Conservation (phyloP, 2,113 vertebrate species). For the Paradisaea rubra region DNA sequence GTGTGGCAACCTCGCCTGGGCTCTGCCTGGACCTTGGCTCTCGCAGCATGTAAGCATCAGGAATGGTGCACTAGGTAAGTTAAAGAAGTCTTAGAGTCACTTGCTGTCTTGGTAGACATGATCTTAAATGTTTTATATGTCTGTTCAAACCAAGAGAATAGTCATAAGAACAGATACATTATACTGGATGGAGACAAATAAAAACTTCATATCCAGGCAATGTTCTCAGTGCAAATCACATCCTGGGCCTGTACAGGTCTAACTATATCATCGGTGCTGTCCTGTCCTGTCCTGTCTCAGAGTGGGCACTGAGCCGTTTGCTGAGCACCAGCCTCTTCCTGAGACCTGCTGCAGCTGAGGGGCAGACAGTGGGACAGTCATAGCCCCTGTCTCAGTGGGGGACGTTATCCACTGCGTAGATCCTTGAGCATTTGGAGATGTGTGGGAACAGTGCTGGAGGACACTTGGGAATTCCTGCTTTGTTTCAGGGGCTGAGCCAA, state of each 20-base stretch:
- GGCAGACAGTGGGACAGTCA: too few species aligned
- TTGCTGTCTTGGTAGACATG: neutral
- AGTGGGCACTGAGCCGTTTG: neutral
- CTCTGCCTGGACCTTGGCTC: neutral
- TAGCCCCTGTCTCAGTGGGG: accelerated
- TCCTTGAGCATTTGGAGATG: neutral
- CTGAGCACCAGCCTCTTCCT: neutral
- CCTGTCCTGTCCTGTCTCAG: neutral
- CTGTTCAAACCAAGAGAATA: neutral
- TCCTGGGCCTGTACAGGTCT: neutral
- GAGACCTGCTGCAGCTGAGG: neutral
- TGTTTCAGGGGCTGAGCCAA: neutral
- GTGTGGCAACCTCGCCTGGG: neutral
- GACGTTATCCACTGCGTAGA: neutral
- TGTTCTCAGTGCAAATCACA: neutral
- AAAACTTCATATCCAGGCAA: neutral
- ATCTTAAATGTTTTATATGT: neutral
- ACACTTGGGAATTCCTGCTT: neutral
- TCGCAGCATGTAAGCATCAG: neutral
- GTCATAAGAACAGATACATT: neutral
- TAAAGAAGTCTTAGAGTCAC: neutral
- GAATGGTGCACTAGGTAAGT: neutral
- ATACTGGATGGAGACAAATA: neutral
- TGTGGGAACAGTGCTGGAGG: neutral
- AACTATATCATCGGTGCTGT: neutral